Percentiles rank a stretch among this genome's conserved stretches.
phyloP scores from a whole-genome alignment of 1,140 invertebrate genomes.

The Heliconius congener region DNA sequence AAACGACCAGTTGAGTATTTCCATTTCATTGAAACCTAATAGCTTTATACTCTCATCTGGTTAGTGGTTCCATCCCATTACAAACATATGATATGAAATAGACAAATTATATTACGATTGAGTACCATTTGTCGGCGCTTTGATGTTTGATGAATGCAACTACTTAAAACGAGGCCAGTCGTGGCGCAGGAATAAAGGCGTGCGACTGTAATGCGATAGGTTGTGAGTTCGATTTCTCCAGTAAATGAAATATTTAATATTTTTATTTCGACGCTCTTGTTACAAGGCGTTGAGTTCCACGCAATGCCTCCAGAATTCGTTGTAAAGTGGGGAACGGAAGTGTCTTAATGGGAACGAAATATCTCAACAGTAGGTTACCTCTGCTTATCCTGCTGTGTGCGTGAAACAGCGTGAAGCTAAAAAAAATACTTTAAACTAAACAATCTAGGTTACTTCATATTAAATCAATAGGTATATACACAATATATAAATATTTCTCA shows the following conservation, averaged over 20 bases:
- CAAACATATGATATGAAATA: slow-evolving; percentile 15
- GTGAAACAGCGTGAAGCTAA: too few relatives aligned
- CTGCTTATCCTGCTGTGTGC: too few relatives aligned
- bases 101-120: slow-evolving; percentile 18
- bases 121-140: slow-evolving; percentile 15
- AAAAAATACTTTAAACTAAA: too few relatives aligned
- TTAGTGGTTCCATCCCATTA: slow-evolving; percentile 8
- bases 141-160: slow-evolving; percentile 15
- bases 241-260: background rate
- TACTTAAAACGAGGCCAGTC: background rate
- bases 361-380: too few relatives aligned
- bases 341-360: too few relatives aligned
- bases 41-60: background rate
- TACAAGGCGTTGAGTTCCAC: too few relatives aligned
- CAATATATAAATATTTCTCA: too few relatives aligned
- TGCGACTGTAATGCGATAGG: background rate
- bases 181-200: background rate
- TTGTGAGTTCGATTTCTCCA: background rate
- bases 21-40: background rate
- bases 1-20: background rate
- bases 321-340: too few relatives aligned
- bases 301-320: too few relatives aligned
- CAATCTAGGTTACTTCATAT: too few relatives aligned
- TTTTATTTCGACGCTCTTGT: background rate
- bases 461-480: too few relatives aligned